These are phyloP conservation scores for Synodontis membranacea DNA, from an alignment of 2,113 vertebrate species.

Conservation along the genomic window DNA sequence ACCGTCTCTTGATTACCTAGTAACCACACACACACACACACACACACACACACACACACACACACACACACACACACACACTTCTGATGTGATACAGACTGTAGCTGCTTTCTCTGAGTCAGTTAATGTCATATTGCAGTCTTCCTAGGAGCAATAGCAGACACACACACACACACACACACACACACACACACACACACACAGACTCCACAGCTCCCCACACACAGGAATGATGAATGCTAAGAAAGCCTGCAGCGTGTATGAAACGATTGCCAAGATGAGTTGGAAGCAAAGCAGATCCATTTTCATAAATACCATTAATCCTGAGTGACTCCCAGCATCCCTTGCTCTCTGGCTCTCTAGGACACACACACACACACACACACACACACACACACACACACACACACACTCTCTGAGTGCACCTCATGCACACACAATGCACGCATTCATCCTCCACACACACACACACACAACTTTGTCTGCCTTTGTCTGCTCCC, in stretches of 20 bases:
- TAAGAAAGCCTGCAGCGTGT: constrained; percentile 66
- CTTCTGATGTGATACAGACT: constrained; percentile 10
- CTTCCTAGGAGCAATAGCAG: constrained; percentile 4
- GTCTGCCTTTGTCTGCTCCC: constrained; percentile 10
- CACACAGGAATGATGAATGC: constrained; percentile 75
- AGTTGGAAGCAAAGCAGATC: constrained; percentile 66
- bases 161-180: constrained; percentile 28
- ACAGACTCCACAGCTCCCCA: constrained; percentile 45
- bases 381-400: no score
- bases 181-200: constrained; percentile 31
- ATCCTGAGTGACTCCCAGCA: constrained; percentile 59
- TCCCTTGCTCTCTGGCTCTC: constrained; percentile 49
- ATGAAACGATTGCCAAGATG: constrained; percentile 65
- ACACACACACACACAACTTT: constrained; percentile 22
- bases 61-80: constrained; percentile 7
- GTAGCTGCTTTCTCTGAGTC: constrained; percentile 7
- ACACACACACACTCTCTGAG: constrained; percentile 38
- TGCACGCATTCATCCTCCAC: constrained; percentile 17
- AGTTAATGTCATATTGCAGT: constrained; percentile 33
- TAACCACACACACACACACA: constrained; percentile 31
- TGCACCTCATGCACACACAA: constrained; percentile 34
- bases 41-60: constrained; percentile 32
- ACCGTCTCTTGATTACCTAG: neutral
- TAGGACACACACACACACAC: constrained; percentile 50
- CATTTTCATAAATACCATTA: constrained; percentile 75